Conservation (phyloP, 1,140 invertebrate species). For the Hyles vespertilio region DNA sequence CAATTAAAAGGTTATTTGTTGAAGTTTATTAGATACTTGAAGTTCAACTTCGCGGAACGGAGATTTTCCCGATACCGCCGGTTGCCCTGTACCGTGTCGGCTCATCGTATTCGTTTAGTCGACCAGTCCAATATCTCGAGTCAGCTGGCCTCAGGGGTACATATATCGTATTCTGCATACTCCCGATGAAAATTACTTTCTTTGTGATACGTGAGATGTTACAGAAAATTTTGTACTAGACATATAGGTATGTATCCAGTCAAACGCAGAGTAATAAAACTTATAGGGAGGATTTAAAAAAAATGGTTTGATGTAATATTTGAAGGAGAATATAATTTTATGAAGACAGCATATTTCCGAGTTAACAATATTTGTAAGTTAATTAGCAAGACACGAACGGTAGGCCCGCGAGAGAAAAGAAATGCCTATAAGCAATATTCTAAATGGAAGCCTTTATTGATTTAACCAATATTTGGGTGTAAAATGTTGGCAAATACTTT, state of each 20-base stretch:
- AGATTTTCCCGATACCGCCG: conserved; percentile 14
- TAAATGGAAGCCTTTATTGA: no score
- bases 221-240: conserved; percentile 37
- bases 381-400: neutral
- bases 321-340: no score
- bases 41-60: conserved; percentile 17
- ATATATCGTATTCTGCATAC: conserved; percentile 47
- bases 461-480: no score
- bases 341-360: no score
- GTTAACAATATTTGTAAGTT: neutral
- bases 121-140: conserved; percentile 37
- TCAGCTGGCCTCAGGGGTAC: conserved; percentile 29
- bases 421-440: no score
- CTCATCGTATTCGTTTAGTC: conserved; percentile 31
- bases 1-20: conserved; percentile 2
- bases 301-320: no score
- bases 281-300: no score
- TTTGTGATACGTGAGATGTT: conserved; percentile 43
- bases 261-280: no score
- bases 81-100: conserved; percentile 2
- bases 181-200: conserved; percentile 43
- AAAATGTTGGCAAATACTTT: no score
- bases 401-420: neutral
- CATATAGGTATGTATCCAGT: no score
- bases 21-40: conserved; percentile 14